Percentiles rank a stretch among this genome's conserved stretches.
Evolutionary conservation across 2,113 vertebrate genomes (phyloP).

Genomic region (Trogon surrucura): DNA sequence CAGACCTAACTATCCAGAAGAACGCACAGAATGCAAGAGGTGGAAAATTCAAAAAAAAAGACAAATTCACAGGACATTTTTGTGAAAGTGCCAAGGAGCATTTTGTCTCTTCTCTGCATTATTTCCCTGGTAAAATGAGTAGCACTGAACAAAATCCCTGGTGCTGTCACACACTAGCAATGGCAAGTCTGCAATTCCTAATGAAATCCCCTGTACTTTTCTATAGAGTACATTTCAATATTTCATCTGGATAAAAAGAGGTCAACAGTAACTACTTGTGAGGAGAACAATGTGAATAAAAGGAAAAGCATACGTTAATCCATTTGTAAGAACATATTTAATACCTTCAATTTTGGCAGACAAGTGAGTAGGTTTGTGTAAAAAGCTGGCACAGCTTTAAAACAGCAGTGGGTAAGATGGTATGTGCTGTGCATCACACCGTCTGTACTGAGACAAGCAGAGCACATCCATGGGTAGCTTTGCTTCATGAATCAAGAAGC

Average conservation of each 20-base stretch:
- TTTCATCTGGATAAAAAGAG: not conserved
- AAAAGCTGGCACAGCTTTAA: not conserved
- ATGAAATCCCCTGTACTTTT: not conserved
- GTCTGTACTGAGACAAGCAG: not conserved
- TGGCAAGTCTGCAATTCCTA: not conserved
- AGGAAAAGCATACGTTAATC: not conserved
- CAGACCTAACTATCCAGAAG: slow-evolving; percentile 52
- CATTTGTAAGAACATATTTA: not conserved
- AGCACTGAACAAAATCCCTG: not conserved
- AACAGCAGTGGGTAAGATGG: not conserved
- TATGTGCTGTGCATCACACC: not conserved
- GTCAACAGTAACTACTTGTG: not conserved
- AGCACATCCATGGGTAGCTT: not conserved
- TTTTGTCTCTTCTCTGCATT: slow-evolving; percentile 29
- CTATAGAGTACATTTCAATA: not conserved
- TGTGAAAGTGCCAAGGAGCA: slow-evolving; percentile 5
- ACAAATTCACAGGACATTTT: slow-evolving; percentile 10
- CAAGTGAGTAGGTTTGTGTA: not conserved
- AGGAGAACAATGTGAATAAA: not conserved
- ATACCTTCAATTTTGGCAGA: not conserved
- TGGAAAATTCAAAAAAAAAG: slow-evolving; percentile 6
- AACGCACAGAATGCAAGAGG: slow-evolving; percentile 27
- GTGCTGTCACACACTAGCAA: not conserved
- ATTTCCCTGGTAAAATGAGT: slow-evolving; percentile 4
- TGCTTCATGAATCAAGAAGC: not conserved